A percentile compares a stretch with the other conserved stretches of the same genome.
These are phyloP conservation scores for Heliconius hermathena DNA, from an alignment of 1,140 invertebrate genomes.

Conservation along the genomic window DNA sequence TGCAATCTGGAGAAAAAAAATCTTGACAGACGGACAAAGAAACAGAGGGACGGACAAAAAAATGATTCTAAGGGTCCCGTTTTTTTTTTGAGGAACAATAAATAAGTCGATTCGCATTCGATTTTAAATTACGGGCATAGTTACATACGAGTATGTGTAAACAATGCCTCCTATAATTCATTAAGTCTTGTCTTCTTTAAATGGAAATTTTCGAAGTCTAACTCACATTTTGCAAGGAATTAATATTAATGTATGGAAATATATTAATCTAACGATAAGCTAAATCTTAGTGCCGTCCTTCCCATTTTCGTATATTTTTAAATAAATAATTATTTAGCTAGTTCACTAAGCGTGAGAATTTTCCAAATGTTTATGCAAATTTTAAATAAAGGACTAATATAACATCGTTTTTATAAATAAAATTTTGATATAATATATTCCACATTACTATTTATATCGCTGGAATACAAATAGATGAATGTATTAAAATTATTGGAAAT, in stretches of 20 bases:
- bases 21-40: no score
- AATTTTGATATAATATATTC: not conserved
- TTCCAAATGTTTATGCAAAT: not conserved
- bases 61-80: no score
- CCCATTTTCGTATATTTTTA: not conserved
- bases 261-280: not conserved
- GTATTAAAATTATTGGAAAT: no score
- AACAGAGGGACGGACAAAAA: no score
- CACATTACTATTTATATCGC: no score
- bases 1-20: no score
- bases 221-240: not conserved
- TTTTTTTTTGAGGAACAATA: no score
- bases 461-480: no score
- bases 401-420: not conserved
- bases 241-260: not conserved
- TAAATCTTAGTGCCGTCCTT: not conserved
- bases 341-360: not conserved
- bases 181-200: not conserved
- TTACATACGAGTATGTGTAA: no score
- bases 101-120: no score
- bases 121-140: no score
- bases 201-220: not conserved
- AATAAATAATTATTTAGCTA: not conserved
- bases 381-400: not conserved
- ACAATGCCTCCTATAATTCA: no score